phyloP scores from a whole-genome alignment of 2,888 invertebrate genomes.

The Fabriciana adippe region DNA sequence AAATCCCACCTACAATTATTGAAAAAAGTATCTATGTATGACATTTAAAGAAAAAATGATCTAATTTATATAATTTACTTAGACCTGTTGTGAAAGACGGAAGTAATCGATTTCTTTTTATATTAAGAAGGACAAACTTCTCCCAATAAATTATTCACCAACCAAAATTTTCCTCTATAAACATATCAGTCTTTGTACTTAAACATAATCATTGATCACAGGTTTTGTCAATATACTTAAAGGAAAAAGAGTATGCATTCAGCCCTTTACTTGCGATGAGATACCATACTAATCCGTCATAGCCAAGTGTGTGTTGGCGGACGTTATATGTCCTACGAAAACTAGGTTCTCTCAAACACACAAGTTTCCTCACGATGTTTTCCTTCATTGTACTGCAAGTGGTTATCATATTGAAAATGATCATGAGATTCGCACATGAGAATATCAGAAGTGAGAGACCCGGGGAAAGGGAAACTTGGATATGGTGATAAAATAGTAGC shows the following conservation, averaged over 20 bases:
- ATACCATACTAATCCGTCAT: too few species aligned
- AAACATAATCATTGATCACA: constrained; percentile 1
- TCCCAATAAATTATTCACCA: constrained; percentile 23
- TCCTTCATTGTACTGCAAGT: too few species aligned
- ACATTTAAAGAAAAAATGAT: background rate
- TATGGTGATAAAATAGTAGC: constrained; percentile 21
- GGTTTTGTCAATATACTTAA: constrained; percentile 17
- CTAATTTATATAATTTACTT: background rate
- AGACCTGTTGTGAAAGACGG: background rate
- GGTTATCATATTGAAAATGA: too few species aligned
- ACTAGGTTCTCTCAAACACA: too few species aligned
- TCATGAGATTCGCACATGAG: too few species aligned
- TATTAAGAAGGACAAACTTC: constrained; percentile 16
- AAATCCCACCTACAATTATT: too few species aligned
- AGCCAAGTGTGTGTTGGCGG: too few species aligned
- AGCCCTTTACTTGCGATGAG: too few species aligned
- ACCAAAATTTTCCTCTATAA: constrained; percentile 6
- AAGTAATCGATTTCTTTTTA: constrained; percentile 14
- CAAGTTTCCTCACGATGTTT: too few species aligned
- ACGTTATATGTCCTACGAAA: too few species aligned
- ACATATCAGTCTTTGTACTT: background rate
- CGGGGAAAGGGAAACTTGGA: background rate
- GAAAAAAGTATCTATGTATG: too few species aligned
- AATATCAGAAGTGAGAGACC: too few species aligned
- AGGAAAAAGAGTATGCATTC: constrained; percentile 5